These are phyloP conservation scores for Phoxinus phoxinus DNA, from an alignment of 2,113 vertebrate genomes.

Conservation along the genomic window DNA sequence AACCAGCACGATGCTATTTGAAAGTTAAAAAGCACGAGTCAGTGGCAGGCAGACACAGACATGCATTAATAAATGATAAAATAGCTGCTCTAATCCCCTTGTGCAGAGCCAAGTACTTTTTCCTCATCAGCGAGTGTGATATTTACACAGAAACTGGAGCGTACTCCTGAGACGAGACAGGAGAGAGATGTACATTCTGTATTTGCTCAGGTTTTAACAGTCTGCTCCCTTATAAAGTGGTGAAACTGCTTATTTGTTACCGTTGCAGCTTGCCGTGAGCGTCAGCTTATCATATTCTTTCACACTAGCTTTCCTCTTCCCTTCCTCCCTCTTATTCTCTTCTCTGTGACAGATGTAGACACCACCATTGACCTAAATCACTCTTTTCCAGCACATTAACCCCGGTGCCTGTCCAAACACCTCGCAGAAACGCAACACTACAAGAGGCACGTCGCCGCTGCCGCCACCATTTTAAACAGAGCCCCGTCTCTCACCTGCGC, in stretches of 20 bases:
- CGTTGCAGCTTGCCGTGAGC: constrained; percentile 60
- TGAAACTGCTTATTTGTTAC: constrained; percentile 74
- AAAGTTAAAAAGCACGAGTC: constrained; percentile 53
- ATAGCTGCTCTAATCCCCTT: constrained; percentile 68
- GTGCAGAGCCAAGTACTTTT: constrained; percentile 66
- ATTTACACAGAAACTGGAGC: constrained; percentile 71
- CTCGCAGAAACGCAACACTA: constrained; percentile 52
- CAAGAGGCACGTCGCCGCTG: constrained; percentile 50
- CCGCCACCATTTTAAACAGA: constrained; percentile 47
- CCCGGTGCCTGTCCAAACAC: constrained; percentile 58
- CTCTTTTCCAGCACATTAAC: constrained; percentile 79
- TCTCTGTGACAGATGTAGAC: constrained; percentile 73
- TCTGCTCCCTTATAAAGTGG: constrained; percentile 69
- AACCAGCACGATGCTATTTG: constrained; percentile 22
- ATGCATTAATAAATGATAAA: constrained; percentile 72
- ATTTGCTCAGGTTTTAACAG: constrained; percentile 69
- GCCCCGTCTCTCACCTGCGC: constrained; percentile 39
- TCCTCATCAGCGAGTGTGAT: constrained; percentile 69
- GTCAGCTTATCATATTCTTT: constrained; percentile 3
- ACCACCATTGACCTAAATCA: constrained; percentile 76
- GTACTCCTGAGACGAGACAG: constrained; percentile 48
- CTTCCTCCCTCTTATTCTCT: constrained; percentile 54
- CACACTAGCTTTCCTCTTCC: constrained; percentile 13
- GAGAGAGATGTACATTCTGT: constrained; percentile 51
- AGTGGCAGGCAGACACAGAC: constrained; percentile 53